phyloP scores from a whole-genome alignment of 2,113 vertebrate species.

The Ranitomeya variabilis region DNA sequence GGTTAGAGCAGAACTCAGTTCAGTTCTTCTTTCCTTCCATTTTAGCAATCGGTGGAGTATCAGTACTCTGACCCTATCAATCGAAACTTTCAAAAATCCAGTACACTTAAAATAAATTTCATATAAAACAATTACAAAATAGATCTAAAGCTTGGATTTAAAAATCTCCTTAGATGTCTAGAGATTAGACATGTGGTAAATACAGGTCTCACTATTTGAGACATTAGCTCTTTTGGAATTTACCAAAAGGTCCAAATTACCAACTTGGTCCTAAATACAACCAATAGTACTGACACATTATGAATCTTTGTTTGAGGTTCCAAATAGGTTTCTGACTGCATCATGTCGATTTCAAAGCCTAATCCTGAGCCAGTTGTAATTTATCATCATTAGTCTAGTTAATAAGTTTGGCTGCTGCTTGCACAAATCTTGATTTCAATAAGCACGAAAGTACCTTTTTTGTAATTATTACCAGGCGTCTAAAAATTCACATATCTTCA shows the following conservation, averaged over 20 bases:
- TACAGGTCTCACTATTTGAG: background rate
- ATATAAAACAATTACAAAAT: background rate
- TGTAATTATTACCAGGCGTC: conserved; percentile 44
- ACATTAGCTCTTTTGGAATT: conserved; percentile 22
- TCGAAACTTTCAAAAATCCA: no score
- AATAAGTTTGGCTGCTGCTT: conserved; percentile 41
- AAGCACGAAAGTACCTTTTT: conserved; percentile 28
- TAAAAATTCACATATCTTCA: conserved; percentile 43
- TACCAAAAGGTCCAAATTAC: conserved; percentile 11
- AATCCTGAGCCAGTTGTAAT: conserved; percentile 10
- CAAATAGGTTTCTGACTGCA: conserved; percentile 14
- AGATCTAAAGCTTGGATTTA: background rate
- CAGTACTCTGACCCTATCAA: no score
- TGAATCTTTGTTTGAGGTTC: background rate
- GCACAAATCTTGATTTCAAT: conserved; percentile 34
- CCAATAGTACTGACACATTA: background rate
- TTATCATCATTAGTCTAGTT: conserved; percentile 44
- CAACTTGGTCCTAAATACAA: background rate
- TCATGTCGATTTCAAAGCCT: conserved; percentile 17
- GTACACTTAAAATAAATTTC: background rate
- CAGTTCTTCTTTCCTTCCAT: no score
- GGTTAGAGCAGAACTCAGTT: no score
- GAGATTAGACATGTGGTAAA: background rate
- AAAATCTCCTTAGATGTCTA: background rate
- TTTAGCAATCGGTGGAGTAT: no score